Conservation (phyloP, 2,797 vertebrate species). For the Gouania willdenowi region DNA sequence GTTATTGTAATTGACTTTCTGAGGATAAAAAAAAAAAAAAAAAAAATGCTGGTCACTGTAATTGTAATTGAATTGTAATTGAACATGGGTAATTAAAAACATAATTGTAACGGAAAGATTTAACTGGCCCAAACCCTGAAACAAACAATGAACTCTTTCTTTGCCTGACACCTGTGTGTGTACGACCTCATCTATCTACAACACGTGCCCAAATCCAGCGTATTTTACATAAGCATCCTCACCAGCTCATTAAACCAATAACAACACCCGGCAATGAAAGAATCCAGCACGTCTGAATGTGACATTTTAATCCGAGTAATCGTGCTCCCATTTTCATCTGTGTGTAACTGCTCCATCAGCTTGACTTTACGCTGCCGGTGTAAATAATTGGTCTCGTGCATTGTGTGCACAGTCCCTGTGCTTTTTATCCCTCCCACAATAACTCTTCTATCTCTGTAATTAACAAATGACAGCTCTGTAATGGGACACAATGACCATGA, state of each 20-base stretch:
- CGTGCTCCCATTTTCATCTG: slow-evolving; percentile 3
- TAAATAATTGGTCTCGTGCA: slow-evolving; percentile 4
- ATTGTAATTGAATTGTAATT: too few species aligned
- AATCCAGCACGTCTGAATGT: background rate
- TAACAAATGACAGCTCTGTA: slow-evolving; percentile 19
- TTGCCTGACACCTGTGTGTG: slow-evolving; percentile 8
- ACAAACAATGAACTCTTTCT: slow-evolving; percentile 7
- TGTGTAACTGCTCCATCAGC: background rate
- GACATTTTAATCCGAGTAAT: background rate
- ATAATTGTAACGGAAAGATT: too few species aligned
- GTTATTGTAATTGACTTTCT: too few species aligned
- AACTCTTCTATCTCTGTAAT: slow-evolving; percentile 19
- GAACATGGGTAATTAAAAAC: too few species aligned
- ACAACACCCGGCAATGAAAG: background rate
- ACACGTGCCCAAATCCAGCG: too few species aligned
- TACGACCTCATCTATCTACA: slow-evolving; percentile 9
- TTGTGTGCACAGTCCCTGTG: background rate
- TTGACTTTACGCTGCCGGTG: background rate
- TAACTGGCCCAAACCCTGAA: too few species aligned
- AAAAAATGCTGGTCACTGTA: too few species aligned
- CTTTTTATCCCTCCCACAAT: slow-evolving; percentile 14
- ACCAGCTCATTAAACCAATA: too few species aligned
- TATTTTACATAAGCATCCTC: background rate
- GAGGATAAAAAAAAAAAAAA: too few species aligned
- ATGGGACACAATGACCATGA: slow-evolving; percentile 35